A percentile compares a stretch with the other conserved stretches of the same genome.
Evolutionary conservation across 2,888 invertebrate species (phyloP).

Genomic region (Phortica magna): DNA sequence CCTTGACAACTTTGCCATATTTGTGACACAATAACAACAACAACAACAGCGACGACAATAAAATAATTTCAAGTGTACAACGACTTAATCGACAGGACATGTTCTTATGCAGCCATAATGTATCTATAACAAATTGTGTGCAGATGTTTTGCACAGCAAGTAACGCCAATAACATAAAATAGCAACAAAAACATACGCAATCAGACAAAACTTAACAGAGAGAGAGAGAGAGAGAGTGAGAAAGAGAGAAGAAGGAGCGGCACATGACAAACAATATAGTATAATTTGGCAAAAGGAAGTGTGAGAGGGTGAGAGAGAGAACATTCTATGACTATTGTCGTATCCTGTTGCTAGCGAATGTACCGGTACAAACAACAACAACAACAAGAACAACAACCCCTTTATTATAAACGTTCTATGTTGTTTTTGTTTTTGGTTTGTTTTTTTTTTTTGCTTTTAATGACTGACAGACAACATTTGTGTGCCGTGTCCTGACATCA

Average conservation of each 20-base stretch:
- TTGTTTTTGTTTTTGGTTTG: no score
- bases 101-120: constrained; percentile 28
- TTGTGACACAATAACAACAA: constrained; percentile 12
- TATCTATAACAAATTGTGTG: constrained; percentile 32
- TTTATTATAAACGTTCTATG: neutral
- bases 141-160: constrained; percentile 10
- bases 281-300: neutral
- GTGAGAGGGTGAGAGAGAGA: neutral
- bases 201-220: constrained; percentile 36
- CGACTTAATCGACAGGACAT: constrained; percentile 4
- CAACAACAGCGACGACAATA: no score
- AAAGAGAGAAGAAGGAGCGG: neutral
- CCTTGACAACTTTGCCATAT: constrained; percentile 27
- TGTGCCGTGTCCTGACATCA: neutral
- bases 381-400: constrained; percentile 16
- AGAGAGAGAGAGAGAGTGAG: neutral
- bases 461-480: neutral
- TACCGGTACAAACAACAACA: neutral
- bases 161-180: neutral
- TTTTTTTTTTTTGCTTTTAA: neutral
- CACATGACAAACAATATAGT: neutral
- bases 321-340: neutral
- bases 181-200: constrained; percentile 40
- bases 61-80: constrained; percentile 22
- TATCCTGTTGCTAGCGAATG: constrained; percentile 17